Evolutionary conservation across 2,888 invertebrate genomes (phyloP).

Genomic region (Acholoe squamosa): DNA sequence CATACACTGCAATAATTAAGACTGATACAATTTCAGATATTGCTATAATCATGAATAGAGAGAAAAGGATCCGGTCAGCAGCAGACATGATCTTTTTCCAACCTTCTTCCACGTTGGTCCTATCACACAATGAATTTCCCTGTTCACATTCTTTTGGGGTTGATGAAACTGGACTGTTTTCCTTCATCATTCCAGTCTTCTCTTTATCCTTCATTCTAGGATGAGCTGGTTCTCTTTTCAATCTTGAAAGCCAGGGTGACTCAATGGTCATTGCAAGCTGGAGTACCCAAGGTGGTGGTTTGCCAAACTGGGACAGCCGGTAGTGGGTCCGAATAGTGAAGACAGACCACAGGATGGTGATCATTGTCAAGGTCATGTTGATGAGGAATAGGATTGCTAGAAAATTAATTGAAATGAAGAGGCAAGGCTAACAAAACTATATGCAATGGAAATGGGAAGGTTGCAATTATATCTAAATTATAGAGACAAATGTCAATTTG

Average conservation of each 20-base stretch:
- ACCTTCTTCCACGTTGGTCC: neutral
- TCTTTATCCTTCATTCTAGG: neutral
- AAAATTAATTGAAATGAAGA: too few species aligned
- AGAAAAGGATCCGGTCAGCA: slow-evolving; percentile 6
- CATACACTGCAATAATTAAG: too few species aligned
- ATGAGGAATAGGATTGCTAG: neutral
- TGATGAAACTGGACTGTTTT: neutral
- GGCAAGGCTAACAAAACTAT: too few species aligned
- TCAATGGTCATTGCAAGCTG: neutral
- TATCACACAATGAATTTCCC: neutral
- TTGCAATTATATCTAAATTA: too few species aligned
- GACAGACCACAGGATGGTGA: slow-evolving; percentile 43
- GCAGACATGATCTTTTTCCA: slow-evolving; percentile 43
- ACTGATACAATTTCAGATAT: neutral
- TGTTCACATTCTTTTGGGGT: too few species aligned
- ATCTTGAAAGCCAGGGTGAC: neutral
- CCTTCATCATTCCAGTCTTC: neutral
- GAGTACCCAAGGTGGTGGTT: slow-evolving; percentile 13
- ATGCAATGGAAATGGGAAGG: too few species aligned
- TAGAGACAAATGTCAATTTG: too few species aligned
- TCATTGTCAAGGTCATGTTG: slow-evolving; percentile 32
- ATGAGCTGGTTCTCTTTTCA: neutral
- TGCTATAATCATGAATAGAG: neutral
- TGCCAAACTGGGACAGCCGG: neutral
- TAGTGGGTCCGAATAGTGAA: slow-evolving; percentile 9